Conservation (phyloP, 2,113 vertebrate genomes). For the Paradisaea rubra region DNA sequence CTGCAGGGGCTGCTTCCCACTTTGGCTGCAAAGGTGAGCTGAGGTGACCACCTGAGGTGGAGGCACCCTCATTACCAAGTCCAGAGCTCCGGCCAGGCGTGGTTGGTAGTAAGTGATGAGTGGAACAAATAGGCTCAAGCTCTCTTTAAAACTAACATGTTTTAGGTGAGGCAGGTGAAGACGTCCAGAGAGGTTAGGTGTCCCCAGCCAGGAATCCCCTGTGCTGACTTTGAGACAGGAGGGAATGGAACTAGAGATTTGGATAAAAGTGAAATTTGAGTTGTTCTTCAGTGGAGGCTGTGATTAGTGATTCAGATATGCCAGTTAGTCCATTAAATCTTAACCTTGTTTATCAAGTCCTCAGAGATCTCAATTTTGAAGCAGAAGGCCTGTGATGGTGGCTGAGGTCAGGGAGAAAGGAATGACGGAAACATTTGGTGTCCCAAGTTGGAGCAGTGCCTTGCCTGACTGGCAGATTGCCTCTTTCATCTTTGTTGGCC, state of each 20-base stretch:
- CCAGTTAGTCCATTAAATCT: neutral
- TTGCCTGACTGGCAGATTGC: neutral
- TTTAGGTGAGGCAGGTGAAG: neutral
- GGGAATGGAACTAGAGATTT: neutral
- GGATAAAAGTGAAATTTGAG: neutral
- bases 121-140: neutral
- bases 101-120: neutral
- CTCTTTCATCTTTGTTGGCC: neutral
- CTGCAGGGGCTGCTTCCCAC: neutral
- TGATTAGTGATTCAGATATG: neutral
- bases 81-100: neutral
- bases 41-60: neutral
- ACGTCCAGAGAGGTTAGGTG: too few relatives aligned
- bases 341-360: neutral
- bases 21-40: neutral
- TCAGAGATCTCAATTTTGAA: neutral
- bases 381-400: neutral
- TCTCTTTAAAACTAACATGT: neutral
- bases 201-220: neutral
- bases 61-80: neutral
- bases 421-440: neutral
- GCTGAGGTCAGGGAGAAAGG: neutral
- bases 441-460: neutral
- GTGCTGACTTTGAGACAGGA: neutral
- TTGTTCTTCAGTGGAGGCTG: neutral